These are phyloP conservation scores for Zaprionus kolodkinae DNA, from an alignment of 1,140 invertebrate genomes.

Conservation along the genomic window DNA sequence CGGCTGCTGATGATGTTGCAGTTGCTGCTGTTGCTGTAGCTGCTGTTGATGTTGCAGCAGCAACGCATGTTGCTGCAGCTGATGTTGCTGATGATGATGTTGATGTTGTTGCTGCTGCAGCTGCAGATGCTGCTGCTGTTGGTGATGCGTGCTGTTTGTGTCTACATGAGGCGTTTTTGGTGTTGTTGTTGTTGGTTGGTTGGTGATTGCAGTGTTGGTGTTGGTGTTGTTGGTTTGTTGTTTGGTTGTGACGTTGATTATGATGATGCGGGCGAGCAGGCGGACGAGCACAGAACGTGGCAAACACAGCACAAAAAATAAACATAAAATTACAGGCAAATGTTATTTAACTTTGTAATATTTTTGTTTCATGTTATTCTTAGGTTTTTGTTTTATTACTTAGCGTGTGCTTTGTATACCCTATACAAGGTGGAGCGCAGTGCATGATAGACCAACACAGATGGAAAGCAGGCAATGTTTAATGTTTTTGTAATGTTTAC, in stretches of 20 bases:
- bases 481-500: background rate
- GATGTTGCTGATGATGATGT: slow-evolving; percentile 64
- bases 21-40: slow-evolving; percentile 84
- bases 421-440: slow-evolving; percentile 3
- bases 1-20: slow-evolving; percentile 68
- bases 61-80: slow-evolving; percentile 63
- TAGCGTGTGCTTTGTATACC: slow-evolving; percentile 35
- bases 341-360: slow-evolving; percentile 65
- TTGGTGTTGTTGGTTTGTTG: slow-evolving; percentile 25
- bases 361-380: slow-evolving; percentile 1
- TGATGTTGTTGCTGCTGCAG: slow-evolving; percentile 42
- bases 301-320: slow-evolving; percentile 54
- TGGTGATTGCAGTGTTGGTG: slow-evolving; percentile 26
- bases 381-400: background rate
- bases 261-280: slow-evolving; percentile 59
- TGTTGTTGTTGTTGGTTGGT: slow-evolving; percentile 19
- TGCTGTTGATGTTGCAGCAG: slow-evolving; percentile 62
- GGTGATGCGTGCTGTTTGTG: slow-evolving; percentile 76
- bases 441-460: background rate
- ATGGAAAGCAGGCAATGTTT: background rate
- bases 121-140: slow-evolving; percentile 50
- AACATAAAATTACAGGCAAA: slow-evolving; percentile 71
- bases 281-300: slow-evolving; percentile 64
- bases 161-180: slow-evolving; percentile 56
- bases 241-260: slow-evolving; percentile 35